phyloP scores from a whole-genome alignment of 30 jellyfish, hydroid and myxozoan species.

The Cassiopea andromeda region DNA sequence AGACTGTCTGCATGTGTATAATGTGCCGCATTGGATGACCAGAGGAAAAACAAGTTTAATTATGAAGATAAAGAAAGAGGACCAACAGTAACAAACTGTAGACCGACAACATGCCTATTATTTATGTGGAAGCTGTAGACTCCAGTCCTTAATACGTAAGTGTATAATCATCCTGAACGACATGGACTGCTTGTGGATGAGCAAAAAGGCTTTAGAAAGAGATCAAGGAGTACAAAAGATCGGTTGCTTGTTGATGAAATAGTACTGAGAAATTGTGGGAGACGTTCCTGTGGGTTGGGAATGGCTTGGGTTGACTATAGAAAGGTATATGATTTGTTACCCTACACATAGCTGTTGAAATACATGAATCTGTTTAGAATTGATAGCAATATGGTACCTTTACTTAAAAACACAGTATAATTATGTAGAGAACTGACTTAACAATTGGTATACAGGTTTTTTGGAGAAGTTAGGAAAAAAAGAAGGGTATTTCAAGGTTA shows the following conservation, averaged over 20 bases:
- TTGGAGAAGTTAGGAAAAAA: not conserved
- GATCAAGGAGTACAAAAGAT: slow-evolving; percentile 1
- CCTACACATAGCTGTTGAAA: slow-evolving; percentile 16
- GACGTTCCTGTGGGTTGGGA: not conserved
- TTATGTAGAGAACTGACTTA: not conserved
- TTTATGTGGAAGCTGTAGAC: slow-evolving; percentile 30
- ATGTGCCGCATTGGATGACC: slow-evolving; percentile 57
- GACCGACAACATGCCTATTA: slow-evolving; percentile 24
- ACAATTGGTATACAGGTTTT: not conserved
- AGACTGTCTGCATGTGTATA: slow-evolving; percentile 22
- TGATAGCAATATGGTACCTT: not conserved
- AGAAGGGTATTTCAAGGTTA: not conserved
- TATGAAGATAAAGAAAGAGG: slow-evolving; percentile 10
- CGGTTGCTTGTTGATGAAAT: not conserved
- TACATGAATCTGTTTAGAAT: slow-evolving; percentile 10
- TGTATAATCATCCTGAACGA: slow-evolving; percentile 10
- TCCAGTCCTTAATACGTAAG: not conserved
- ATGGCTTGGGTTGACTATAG: slow-evolving; percentile 6
- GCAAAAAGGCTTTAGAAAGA: slow-evolving; percentile 1
- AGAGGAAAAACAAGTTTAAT: slow-evolving; percentile 55
- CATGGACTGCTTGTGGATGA: not conserved
- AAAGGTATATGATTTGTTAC: slow-evolving; percentile 10
- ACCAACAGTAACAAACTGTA: slow-evolving; percentile 5
- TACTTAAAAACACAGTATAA: slow-evolving; percentile 4
- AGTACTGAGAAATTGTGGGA: slow-evolving; percentile 4